These are phyloP conservation scores for Hydractinia symbiolongicarpus DNA, from an alignment of 30 jellyfish, hydroid and myxozoan species.

Conservation along the genomic window DNA sequence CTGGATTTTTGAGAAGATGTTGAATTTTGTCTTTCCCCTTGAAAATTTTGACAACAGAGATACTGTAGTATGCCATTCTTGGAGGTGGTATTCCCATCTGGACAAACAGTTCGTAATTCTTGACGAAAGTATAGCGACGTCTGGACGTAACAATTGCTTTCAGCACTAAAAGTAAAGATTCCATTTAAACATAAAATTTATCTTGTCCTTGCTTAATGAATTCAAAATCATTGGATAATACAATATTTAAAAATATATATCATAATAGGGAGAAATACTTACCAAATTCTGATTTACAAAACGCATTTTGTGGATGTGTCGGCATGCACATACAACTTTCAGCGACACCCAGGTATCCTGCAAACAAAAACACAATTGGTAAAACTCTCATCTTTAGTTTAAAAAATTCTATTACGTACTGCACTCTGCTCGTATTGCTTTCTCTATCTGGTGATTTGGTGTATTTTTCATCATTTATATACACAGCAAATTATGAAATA, in stretches of 20 bases:
- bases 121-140: not conserved
- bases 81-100: constrained; percentile 8
- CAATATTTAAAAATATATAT: no score
- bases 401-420: no score
- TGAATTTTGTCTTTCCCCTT: constrained; percentile 2
- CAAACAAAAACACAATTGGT: no score
- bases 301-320: constrained; percentile 16
- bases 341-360: not conserved
- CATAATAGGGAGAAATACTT: not conserved
- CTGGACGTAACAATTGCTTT: constrained; percentile 3
- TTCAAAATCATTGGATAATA: no score
- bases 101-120: not conserved
- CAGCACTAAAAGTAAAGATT: not conserved
- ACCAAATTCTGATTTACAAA: constrained; percentile 10
- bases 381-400: no score
- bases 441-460: no score
- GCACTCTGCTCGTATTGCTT: no score
- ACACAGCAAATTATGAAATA: no score
- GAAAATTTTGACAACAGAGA: not conserved
- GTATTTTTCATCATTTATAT: no score
- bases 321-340: constrained; percentile 6
- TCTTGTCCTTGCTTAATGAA: no score
- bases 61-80: constrained; percentile 3
- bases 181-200: no score
- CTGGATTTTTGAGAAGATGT: not conserved